Evolutionary conservation across 2,113 vertebrate species (phyloP).

Genomic region (Phylloscopus trochilus): DNA sequence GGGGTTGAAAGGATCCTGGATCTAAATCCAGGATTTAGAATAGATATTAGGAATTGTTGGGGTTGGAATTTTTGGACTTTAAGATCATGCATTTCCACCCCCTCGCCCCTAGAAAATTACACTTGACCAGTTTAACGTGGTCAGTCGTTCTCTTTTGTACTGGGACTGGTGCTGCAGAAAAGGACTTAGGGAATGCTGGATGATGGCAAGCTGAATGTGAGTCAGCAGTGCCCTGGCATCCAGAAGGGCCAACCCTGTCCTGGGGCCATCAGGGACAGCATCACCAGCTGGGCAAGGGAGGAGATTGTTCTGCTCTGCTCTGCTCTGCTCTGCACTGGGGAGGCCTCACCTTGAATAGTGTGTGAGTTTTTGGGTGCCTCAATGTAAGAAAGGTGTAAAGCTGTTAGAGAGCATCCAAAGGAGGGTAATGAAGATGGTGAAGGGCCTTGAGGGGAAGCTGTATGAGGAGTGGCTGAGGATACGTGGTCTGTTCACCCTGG

Average conservation of each 20-base stretch:
- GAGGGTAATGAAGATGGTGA: not conserved
- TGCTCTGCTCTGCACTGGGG: not conserved
- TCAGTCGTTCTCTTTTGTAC: not conserved
- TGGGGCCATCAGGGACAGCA: not conserved
- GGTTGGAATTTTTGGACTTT: too few species aligned
- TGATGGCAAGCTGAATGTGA: rapidly evolving
- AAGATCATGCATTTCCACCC: not conserved
- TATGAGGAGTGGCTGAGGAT: not conserved
- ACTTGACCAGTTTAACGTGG: not conserved
- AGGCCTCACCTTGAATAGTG: not conserved
- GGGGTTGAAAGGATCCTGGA: not conserved
- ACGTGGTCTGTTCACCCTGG: not conserved
- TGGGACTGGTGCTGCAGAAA: not conserved
- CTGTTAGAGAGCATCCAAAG: not conserved
- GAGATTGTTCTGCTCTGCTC: not conserved
- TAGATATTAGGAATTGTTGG: too few species aligned
- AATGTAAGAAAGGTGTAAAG: not conserved
- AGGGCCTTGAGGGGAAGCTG: not conserved
- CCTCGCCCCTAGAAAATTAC: not conserved
- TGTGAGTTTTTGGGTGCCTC: not conserved
- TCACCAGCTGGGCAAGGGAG: not conserved
- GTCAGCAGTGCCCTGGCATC: rapidly evolving
- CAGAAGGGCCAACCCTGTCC: not conserved
- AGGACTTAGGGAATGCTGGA: not conserved
- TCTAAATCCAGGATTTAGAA: too few species aligned